Evolutionary conservation across 2,113 vertebrate species (phyloP).

Genomic region (Paradoxurus hermaphroditus): DNA sequence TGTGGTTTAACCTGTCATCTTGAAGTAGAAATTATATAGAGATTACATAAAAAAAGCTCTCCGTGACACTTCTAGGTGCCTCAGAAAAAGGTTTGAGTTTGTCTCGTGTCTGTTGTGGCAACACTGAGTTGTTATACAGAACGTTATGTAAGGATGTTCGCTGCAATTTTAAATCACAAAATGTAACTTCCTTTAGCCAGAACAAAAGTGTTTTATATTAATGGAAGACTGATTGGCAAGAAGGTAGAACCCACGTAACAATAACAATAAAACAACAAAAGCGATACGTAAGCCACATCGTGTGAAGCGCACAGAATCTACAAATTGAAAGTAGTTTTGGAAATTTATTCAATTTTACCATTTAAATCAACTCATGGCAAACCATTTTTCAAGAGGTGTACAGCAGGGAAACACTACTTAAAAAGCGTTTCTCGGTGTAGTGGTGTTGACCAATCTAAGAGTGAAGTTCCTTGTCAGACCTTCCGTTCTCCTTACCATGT

Average conservation of each 20-base stretch:
- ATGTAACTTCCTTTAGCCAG: neutral
- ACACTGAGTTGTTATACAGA: neutral
- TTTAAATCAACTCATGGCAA: neutral
- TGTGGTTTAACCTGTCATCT: slow-evolving; percentile 28
- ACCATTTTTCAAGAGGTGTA: neutral
- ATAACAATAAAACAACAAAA: neutral
- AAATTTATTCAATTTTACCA: neutral
- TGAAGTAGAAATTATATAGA: neutral
- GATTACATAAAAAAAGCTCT: neutral
- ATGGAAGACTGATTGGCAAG: neutral
- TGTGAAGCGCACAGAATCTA: neutral
- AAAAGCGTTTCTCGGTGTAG: neutral
- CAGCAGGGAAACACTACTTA: neutral
- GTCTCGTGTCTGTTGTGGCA: neutral
- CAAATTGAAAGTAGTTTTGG: neutral
- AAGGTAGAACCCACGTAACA: neutral
- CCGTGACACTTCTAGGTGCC: neutral
- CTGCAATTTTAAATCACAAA: neutral
- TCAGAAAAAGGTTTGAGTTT: neutral
- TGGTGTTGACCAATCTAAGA: neutral
- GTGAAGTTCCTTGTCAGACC: neutral
- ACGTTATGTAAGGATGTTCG: neutral
- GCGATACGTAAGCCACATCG: neutral
- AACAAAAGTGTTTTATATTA: neutral
- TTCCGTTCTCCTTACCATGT: neutral